phyloP scores from a whole-genome alignment of 2,888 invertebrate species.

The Zootermopsis nevadensis region DNA sequence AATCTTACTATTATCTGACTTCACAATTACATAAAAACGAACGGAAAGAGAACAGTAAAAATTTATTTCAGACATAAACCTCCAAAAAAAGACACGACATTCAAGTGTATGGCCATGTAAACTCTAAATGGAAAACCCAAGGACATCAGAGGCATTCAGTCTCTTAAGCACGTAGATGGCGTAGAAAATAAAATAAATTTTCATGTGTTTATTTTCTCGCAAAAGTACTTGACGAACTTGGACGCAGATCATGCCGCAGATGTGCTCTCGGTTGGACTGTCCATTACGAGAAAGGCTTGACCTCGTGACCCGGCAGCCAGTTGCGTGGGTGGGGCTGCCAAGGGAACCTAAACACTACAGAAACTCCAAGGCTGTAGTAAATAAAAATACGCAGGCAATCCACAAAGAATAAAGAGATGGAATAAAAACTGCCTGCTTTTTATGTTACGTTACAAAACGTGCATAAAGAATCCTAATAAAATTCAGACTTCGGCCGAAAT shows the following conservation, averaged over 20 bases:
- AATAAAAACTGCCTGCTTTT: not conserved
- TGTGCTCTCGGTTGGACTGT: not conserved
- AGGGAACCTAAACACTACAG: not conserved
- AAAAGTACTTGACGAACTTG: not conserved
- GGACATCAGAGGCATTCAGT: not conserved
- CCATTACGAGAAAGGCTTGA: not conserved
- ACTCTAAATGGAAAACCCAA: not conserved
- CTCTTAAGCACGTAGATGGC: not conserved
- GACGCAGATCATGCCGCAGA: not conserved
- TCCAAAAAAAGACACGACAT: not conserved
- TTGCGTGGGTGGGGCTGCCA: not conserved
- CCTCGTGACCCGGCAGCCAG: not conserved
- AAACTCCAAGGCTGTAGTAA: not conserved
- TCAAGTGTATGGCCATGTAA: not conserved
- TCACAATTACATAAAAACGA: not conserved
- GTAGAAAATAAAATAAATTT: not conserved
- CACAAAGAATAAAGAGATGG: not conserved
- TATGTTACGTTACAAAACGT: not conserved
- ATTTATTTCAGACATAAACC: not conserved
- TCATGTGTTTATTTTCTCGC: constrained; percentile 16
- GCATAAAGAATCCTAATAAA: too few species aligned
- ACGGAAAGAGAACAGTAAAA: not conserved
- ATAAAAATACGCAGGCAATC: not conserved
- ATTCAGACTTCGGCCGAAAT: too few species aligned
- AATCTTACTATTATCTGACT: not conserved